Evolutionary conservation across 2,797 vertebrate genomes (phyloP).

Genomic region (Danio choprae): DNA sequence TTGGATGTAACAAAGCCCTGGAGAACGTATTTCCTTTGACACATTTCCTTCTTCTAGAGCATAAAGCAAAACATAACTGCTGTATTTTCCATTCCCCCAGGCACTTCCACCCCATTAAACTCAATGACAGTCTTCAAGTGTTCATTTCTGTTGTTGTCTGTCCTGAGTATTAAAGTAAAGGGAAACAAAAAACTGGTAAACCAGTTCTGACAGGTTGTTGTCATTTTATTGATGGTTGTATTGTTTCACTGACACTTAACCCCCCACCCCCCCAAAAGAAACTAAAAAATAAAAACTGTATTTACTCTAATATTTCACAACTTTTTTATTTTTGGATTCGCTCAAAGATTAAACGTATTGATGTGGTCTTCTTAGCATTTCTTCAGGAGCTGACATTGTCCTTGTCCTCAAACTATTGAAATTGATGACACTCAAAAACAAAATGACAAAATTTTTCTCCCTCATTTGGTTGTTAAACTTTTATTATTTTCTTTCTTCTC

Average conservation of each 20-base stretch:
- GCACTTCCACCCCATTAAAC: slow-evolving; percentile 57
- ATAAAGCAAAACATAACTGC: slow-evolving; percentile 44
- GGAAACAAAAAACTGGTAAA: not conserved
- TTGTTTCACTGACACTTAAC: not conserved
- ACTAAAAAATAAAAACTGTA: not conserved
- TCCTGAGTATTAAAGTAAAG: slow-evolving; percentile 29
- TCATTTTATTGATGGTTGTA: not conserved
- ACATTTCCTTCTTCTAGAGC: slow-evolving; percentile 56
- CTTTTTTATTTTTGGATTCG: not conserved
- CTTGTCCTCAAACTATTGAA: not conserved
- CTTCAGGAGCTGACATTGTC: not conserved
- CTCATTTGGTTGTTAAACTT: no score
- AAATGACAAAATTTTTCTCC: no score
- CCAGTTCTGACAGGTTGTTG: not conserved
- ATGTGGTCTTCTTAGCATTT: not conserved
- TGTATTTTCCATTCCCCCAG: slow-evolving; percentile 43
- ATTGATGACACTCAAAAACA: no score
- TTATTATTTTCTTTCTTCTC: no score
- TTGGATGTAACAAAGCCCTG: slow-evolving; percentile 30
- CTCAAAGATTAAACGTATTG: no score
- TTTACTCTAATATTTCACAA: not conserved
- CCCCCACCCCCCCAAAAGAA: no score
- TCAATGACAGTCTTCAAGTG: not conserved
- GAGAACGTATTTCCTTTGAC: slow-evolving; percentile 40
- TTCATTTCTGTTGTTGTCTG: slow-evolving; percentile 28